phyloP scores from a whole-genome alignment of 2,113 vertebrate species.

The Scomber scombrus region DNA sequence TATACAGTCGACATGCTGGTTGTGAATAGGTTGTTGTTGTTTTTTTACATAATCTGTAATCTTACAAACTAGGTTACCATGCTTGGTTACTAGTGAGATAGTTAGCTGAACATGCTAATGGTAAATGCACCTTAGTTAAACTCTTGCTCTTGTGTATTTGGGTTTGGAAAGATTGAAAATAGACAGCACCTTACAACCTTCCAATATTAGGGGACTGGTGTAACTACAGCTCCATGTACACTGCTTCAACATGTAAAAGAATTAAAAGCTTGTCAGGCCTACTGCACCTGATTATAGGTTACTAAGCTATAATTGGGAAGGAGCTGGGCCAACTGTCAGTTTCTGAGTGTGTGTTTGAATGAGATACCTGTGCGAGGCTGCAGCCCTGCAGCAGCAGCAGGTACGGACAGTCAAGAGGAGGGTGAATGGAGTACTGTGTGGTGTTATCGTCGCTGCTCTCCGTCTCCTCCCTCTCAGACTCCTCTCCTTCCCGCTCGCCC shows the following conservation, averaged over 20 bases:
- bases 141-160: background rate
- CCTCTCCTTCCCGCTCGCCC: conserved; percentile 72
- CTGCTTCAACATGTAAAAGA: background rate
- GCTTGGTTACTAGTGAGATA: background rate
- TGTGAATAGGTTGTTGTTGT: no score
- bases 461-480: conserved; percentile 84
- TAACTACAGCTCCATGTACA: background rate
- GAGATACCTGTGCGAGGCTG: conserved; percentile 83
- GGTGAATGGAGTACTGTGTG: conserved; percentile 87
- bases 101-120: background rate
- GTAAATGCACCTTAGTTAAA: background rate
- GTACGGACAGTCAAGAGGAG: conserved; percentile 86
- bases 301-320: background rate
- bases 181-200: background rate
- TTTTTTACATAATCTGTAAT: background rate
- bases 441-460: conserved; percentile 85
- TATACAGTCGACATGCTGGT: no score
- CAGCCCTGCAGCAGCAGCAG: conserved; percentile 87
- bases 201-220: background rate
- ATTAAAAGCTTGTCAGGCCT: background rate
- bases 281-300: background rate
- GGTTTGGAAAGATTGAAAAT: background rate
- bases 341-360: conserved; percentile 34
- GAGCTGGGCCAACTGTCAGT: background rate
- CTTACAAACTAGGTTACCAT: background rate